Evolutionary conservation across 2,888 invertebrate genomes (phyloP), one percentile per base, ranked within the genome.

Genomic region (Fragum fragum): DNA sequence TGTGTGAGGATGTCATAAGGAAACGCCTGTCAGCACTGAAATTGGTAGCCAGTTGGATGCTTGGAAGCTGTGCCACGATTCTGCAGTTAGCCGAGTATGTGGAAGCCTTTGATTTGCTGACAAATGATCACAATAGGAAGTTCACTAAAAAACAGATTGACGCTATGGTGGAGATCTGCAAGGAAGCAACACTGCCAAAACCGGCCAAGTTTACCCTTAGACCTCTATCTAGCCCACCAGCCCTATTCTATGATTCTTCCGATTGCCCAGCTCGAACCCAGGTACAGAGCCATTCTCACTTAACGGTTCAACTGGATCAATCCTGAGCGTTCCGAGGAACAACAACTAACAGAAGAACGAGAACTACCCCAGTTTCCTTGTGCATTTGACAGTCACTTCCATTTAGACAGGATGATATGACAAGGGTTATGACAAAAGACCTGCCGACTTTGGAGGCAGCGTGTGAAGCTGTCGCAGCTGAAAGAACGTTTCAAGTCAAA

Each of bases 241-340:
- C 57, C 57, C 57, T 21, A 57, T 57, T 57, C 57, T 21, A 57
- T 57, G 57, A 47, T 26, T 23, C 11, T 57, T 23, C n/a, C 23
- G 57, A 57, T 57, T 23, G 57, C 57, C 57, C 57, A 57, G n/a
- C 26, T 57, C 5, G 57, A 57, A n/a, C 57, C 57, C 57, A 21
- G 57, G 21, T 57, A 57, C 57, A 11, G 57, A 23, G 9, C 21
- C 5, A 26, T 23, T 11, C 57, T 57, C 1, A 6, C 1, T 2
- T 9, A 57, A 26, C 57, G 23, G 14, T 57, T 57, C 57, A n/a
- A 26, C 2, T 57, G 21, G 57, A 23, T 14, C 26, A 23, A 57
- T 21, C 21, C 57, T 14, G 57, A 57, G 2, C 11, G 2, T 26
- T 26, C 23, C 14, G 26, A 26, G 26, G 23, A n/a, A 11, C 9